Evolutionary conservation across 92 coral and sea anemone species (phyloP), one percentile per base, ranked within the genome.

Genomic region (Palythoa grandiflora): DNA sequence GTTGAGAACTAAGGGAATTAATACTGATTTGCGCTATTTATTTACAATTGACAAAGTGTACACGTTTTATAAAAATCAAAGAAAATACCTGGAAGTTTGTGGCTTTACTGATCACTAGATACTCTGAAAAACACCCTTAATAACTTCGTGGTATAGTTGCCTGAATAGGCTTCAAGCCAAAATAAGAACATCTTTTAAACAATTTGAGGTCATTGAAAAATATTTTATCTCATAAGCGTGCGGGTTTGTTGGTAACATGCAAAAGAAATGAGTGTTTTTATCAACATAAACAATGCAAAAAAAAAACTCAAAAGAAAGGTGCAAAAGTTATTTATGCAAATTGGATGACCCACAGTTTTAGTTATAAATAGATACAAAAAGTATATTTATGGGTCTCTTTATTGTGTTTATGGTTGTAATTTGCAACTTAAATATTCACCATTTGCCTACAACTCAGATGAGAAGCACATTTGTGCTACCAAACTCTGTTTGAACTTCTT

Each of bases 1-100:
- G 86, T 81, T 63, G 86, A 44, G 86, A 63, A 63, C 70, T 63
- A 66, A 66, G 40, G 60, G 75, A 66, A 81, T 66, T 68, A 68
- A 81, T 44, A 81, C 86, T 66, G 86, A 40, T 81, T 65, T 81
- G 75, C 40, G 73, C 36, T 81, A 81, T 81, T 81, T 81, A 81
- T 81, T 81, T 81, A 81, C 86, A 81, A 81, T 47, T 50, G 60
- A 81, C 86, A 81, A 81, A 81, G 75, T 81, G 86, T 81, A 63
- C 86, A 81, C 86, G 86, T 81, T 81, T 81, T 79, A 5, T 0
- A 14, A 21, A 66, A 81, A 19, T 48, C 57, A 63, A 66, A 19
- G 39, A 52, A 19, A 52, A 44, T 10, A 20, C n/a, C 28, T 21
- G 54, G n/a, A 40, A 5, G 75, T 11, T 39, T 15, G 44, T 53